phyloP scores from a whole-genome alignment of 2,113 vertebrate genomes.

The Pithys albifrons region DNA sequence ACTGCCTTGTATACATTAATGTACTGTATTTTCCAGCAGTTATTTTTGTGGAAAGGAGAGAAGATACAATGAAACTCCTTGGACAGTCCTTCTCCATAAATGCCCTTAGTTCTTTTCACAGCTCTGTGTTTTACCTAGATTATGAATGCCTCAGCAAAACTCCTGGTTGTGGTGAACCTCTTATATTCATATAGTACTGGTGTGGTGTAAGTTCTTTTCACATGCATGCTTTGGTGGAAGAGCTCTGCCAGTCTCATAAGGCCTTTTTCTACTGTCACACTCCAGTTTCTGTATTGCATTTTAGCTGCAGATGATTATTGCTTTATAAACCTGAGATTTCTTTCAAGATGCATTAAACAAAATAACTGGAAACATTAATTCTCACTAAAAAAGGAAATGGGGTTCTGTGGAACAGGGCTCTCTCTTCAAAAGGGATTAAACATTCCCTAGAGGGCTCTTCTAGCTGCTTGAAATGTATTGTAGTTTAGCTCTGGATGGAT shows the following conservation, averaged over 20 bases:
- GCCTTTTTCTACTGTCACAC: not conserved
- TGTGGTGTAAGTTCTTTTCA: not conserved
- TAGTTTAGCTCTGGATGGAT: not conserved
- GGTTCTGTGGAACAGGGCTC: not conserved
- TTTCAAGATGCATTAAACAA: not conserved
- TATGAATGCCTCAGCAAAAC: not conserved
- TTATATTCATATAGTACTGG: not conserved
- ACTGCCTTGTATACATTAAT: not conserved
- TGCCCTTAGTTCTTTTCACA: not conserved
- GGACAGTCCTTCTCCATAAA: not conserved
- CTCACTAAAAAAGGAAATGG: not conserved
- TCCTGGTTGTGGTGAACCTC: not conserved
- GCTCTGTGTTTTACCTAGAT: not conserved
- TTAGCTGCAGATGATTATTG: not conserved
- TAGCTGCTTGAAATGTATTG: not conserved
- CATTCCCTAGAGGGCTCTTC: not conserved
- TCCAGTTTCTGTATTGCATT: not conserved
- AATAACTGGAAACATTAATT: slow-evolving; percentile 7
- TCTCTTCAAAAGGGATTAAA: slow-evolving; percentile 28
- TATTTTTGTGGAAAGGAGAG: not conserved
- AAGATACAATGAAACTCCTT: not conserved
- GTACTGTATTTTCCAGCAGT: not conserved
- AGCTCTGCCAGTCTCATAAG: not conserved
- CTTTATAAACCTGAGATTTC: not conserved
- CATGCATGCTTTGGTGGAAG: not conserved